Evolutionary conservation across 2,113 vertebrate species (phyloP).

Genomic region (Amphiprion ocellaris): DNA sequence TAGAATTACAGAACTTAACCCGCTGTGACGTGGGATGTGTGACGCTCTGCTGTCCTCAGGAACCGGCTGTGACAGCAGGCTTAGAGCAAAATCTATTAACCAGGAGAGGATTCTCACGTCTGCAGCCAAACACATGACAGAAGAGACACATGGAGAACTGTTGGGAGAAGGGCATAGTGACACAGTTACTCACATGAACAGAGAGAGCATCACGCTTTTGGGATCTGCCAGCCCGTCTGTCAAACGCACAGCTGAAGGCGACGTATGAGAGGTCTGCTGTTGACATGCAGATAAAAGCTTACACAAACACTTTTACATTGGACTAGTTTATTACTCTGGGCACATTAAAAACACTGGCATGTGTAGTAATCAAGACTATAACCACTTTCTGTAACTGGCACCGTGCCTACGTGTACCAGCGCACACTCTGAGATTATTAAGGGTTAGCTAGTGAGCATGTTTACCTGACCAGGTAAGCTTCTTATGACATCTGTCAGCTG

Average conservation of each 20-base stretch:
- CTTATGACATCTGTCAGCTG: slow-evolving; percentile 32
- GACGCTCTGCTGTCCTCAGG: slow-evolving; percentile 13
- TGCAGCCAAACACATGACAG: slow-evolving; percentile 67
- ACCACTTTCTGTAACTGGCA: slow-evolving; percentile 2
- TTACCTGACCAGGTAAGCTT: slow-evolving; percentile 33
- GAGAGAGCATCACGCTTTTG: background rate
- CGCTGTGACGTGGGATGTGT: background rate
- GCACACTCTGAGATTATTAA: slow-evolving; percentile 42
- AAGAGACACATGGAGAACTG: slow-evolving; percentile 58
- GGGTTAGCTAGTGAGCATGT: slow-evolving; percentile 18
- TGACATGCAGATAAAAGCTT: background rate
- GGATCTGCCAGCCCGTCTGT: slow-evolving; percentile 19
- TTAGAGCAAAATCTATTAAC: slow-evolving; percentile 64
- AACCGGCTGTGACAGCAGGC: slow-evolving; percentile 47
- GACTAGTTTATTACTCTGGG: no score
- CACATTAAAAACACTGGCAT: no score
- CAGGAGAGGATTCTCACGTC: slow-evolving; percentile 39
- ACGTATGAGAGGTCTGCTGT: background rate
- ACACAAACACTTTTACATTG: background rate
- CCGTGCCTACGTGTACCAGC: slow-evolving; percentile 27
- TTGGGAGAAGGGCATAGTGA: slow-evolving; percentile 37
- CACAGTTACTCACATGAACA: slow-evolving; percentile 45
- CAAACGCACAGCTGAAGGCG: slow-evolving; percentile 3
- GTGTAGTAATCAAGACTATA: background rate
- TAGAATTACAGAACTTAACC: slow-evolving; percentile 6